Evolutionary conservation across 2,113 vertebrate species (phyloP).

Genomic region (Gila orcuttii): DNA sequence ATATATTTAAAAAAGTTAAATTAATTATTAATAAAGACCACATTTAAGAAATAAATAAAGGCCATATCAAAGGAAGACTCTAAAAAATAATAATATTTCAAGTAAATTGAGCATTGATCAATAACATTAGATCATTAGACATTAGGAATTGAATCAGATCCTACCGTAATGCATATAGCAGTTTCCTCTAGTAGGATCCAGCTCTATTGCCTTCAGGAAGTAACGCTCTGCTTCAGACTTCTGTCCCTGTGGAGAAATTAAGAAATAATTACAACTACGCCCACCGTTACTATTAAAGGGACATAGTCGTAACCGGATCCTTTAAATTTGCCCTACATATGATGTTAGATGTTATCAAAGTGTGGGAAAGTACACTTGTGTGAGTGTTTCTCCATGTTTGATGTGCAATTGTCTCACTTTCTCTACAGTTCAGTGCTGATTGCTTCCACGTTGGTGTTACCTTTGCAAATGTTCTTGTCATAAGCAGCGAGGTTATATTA

Average conservation of each 20-base stretch:
- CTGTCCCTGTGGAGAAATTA: slow-evolving; percentile 81
- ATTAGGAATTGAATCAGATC: slow-evolving; percentile 46
- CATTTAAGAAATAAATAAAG: not conserved
- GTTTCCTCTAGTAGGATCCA: slow-evolving; percentile 94
- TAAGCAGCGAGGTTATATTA: slow-evolving; percentile 56
- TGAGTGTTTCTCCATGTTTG: not conserved
- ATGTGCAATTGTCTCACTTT: slow-evolving; percentile 33
- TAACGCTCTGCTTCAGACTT: slow-evolving; percentile 91
- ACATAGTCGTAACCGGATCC: not conserved
- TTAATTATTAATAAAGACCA: too few relatives aligned
- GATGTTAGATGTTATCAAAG: slow-evolving; percentile 21
- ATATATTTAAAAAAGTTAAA: too few relatives aligned
- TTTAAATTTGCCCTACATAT: not conserved
- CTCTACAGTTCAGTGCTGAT: slow-evolving; percentile 59
- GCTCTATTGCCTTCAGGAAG: slow-evolving; percentile 90
- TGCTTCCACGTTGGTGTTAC: slow-evolving; percentile 64
- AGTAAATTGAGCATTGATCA: not conserved
- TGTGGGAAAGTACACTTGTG: slow-evolving; percentile 41
- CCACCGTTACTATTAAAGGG: not conserved
- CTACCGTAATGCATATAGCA: slow-evolving; percentile 99
- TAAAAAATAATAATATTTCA: not conserved
- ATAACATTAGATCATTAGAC: not conserved
- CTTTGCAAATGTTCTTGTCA: slow-evolving; percentile 55
- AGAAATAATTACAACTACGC: slow-evolving; percentile 12
- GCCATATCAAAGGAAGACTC: not conserved